phyloP scores from a whole-genome alignment of 2,888 invertebrate species.

The Ophioninae sp. region DNA sequence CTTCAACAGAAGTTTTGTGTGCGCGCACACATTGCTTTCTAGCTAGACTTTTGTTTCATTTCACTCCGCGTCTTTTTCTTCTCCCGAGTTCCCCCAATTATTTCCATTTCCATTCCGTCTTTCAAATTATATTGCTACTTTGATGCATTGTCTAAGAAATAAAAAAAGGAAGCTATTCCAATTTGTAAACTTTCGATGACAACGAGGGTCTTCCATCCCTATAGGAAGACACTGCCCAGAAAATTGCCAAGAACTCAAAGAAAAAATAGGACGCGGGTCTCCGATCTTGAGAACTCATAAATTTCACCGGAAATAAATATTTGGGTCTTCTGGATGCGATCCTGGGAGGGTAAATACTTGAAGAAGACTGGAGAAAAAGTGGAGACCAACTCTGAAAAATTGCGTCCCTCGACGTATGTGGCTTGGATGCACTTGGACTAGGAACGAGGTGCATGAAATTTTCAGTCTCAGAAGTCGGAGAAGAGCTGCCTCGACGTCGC shows the following conservation, averaged over 20 bases:
- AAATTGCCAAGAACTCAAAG: not conserved
- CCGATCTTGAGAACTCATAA: not conserved
- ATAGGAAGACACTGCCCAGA: not conserved
- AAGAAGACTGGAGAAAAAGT: slow-evolving; percentile 1
- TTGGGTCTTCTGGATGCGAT: not conserved
- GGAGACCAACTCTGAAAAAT: slow-evolving; percentile 13
- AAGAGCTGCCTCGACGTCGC: slow-evolving; percentile 9
- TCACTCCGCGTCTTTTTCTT: too few species aligned
- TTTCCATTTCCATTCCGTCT: too few species aligned
- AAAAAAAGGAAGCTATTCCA: not conserved
- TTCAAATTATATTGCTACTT: too few species aligned
- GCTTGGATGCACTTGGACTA: not conserved
- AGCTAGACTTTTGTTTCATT: too few species aligned
- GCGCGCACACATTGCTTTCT: too few species aligned
- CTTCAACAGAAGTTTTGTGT: too few species aligned
- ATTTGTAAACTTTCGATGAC: not conserved
- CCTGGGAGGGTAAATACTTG: not conserved
- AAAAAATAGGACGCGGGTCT: not conserved
- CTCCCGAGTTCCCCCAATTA: too few species aligned
- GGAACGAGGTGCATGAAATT: not conserved
- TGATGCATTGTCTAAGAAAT: too few species aligned
- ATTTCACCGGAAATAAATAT: not conserved
- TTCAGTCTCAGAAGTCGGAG: slow-evolving; percentile 1
- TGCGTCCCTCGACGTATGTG: slow-evolving; percentile 5
- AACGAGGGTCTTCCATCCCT: not conserved